These are phyloP conservation scores for Papilio helenus DNA, from an alignment of 1,140 invertebrate genomes.

Conservation along the genomic window DNA sequence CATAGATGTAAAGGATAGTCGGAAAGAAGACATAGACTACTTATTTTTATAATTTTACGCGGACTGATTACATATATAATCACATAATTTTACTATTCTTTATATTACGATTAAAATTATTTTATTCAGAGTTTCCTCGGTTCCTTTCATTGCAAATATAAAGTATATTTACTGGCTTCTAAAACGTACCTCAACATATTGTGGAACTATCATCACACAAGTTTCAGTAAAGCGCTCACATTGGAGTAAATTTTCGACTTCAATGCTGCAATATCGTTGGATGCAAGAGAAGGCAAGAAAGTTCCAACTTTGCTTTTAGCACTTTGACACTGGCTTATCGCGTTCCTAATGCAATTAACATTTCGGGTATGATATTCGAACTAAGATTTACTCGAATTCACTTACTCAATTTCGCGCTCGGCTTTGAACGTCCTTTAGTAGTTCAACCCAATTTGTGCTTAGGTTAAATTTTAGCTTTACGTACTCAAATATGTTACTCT, in stretches of 20 bases:
- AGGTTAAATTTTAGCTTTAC: slow-evolving; percentile 16
- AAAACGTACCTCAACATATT: background rate
- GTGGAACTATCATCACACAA: background rate
- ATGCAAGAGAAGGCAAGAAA: slow-evolving; percentile 32
- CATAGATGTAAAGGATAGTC: too few species aligned
- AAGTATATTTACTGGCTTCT: background rate
- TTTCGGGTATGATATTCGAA: slow-evolving; percentile 35
- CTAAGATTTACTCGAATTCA: slow-evolving; percentile 36
- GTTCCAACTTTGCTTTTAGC: slow-evolving; percentile 40
- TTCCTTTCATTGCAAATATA: background rate
- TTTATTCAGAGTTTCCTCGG: background rate
- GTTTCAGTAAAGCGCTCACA: background rate
- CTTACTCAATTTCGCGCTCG: slow-evolving; percentile 30
- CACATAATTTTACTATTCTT: too few species aligned
- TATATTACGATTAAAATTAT: too few species aligned
- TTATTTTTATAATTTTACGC: too few species aligned
- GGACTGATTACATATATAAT: too few species aligned
- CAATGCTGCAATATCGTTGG: slow-evolving; percentile 7
- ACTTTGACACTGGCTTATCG: slow-evolving; percentile 41
- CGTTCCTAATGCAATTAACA: slow-evolving; percentile 40
- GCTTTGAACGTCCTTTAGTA: slow-evolving; percentile 27
- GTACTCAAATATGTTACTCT: too few species aligned
- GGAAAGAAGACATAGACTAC: too few species aligned
- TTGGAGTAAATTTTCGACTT: slow-evolving; percentile 28
- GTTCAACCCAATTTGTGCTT: slow-evolving; percentile 17